phyloP scores from a whole-genome alignment of 1,140 invertebrate genomes.

The Neodiprion lecontei region DNA sequence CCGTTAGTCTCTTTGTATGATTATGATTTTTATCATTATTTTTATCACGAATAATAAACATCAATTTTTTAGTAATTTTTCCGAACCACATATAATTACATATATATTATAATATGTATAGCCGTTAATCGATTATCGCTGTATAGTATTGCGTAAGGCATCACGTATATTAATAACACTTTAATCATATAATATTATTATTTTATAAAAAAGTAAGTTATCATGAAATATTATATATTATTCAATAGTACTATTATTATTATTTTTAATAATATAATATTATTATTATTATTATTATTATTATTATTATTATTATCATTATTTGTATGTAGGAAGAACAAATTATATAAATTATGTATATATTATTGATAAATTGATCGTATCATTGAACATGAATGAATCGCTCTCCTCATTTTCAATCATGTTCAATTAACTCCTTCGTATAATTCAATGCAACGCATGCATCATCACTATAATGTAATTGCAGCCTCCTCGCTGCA shows the following conservation, averaged over 20 bases:
- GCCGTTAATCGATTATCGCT: background rate
- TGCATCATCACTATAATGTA: too few relatives aligned
- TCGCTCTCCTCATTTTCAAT: background rate
- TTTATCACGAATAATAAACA: background rate
- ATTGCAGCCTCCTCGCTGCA: too few relatives aligned
- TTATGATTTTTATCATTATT: background rate
- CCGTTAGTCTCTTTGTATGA: background rate
- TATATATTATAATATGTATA: background rate
- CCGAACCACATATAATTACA: background rate
- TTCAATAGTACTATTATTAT: slow-evolving; percentile 16
- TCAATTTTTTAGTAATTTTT: too few relatives aligned
- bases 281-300: slow-evolving; percentile 33
- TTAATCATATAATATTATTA: slow-evolving; percentile 16
- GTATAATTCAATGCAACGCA: too few relatives aligned
- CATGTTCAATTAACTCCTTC: background rate
- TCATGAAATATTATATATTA: slow-evolving; percentile 22
- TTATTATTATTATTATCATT: slow-evolving; percentile 34
- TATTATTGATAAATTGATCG: slow-evolving; percentile 46
- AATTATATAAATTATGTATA: slow-evolving; percentile 55
- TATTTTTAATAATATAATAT: slow-evolving; percentile 10
- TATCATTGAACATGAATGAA: slow-evolving; percentile 16
- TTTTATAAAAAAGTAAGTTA: slow-evolving; percentile 4
- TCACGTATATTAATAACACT: slow-evolving; percentile 15
- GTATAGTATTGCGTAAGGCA: slow-evolving; percentile 15
- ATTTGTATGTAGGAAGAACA: slow-evolving; percentile 48